Base-by-base conservation (phyloP, 2,888 invertebrate genomes). In the Cremastinae sp. region DNA sequence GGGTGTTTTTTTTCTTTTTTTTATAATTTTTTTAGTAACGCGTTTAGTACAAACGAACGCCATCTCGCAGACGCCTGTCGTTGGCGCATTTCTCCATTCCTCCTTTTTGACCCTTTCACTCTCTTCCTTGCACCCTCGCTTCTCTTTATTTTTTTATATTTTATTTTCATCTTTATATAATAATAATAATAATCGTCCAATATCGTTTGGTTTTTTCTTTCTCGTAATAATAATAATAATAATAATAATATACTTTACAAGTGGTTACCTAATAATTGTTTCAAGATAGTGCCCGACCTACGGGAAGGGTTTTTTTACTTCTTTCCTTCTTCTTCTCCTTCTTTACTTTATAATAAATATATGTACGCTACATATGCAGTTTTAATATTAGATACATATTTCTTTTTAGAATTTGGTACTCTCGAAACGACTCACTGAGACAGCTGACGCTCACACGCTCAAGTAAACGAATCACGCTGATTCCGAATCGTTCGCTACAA, bases 331-430 rank as follows among this genome's bases (percentile, higher is more conserved):
- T 80, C 82, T 81, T 83, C 80, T 76, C 2, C 20, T 80, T 78
- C 79, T 74, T 64, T 69, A 70, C 73, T 75, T 85, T 83, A 85
- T 75, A 86, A 83, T 81, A 79, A 79, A 81, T 80, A 83, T 81
- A 83, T 81, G 68, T 82, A 86, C 82, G 83, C 85, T 82, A 83
- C 84, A 83, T 86, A 85, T 83, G 85, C 83, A 80, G 73, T 81
- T 82, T 82, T 83, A 80, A 82, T 84, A 78, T 83, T 84, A 87
- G 85, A 84, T 85, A 86, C 84, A 87, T 87, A 72, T 70, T 73
- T 58, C 65, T 77, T 79, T 88, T 88, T 88, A 88, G 88, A 88
- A 88, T 88, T 88, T 88, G 88, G 85, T 88, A 88, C 88, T 88
- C 87, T 86, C 84, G 84, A 86, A 86, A 84, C 83, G 84, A 83